Base-by-base conservation (phyloP, 2,888 invertebrate species). In the Eupithecia pulchellata region DNA sequence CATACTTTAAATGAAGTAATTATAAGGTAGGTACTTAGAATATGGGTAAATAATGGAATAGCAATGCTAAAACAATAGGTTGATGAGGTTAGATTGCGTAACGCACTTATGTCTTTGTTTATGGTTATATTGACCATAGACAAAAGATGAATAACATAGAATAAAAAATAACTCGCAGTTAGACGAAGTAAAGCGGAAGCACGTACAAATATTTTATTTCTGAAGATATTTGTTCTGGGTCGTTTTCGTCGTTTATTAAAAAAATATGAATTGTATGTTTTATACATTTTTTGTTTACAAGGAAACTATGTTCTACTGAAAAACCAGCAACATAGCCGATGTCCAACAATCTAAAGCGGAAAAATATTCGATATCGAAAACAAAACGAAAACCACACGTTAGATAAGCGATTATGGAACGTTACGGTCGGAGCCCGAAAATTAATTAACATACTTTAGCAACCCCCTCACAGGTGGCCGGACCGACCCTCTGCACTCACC, bases 401-500 rank as follows among this genome's bases (percentile, higher is more conserved):
- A 84, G 61, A 6, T 36, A 61, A 34, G 61, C 32, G 61, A 61
- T 61, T 61, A 61, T 82, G 79, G 84, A 87, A 86, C 86, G 91
- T 85, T 34, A 91, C 91, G 92, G 91, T 91, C 92, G 89, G 73
- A 91, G 61, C 13, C 92, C 92, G 89, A 93, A 93, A 93, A 94
- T 94, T 93, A 93, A 94, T 94, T 94, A 94, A 94, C 94, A 93
- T 93, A 93, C 93, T 94, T 93, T 90, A 86, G 89, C 88, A 89
- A 91, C 92, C 92, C 91, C 89, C 83, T 80, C 84, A 86, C 87
- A 87, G 87, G 92, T 93, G 92, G 89, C 88, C 79, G 78, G 78
- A 77, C 82, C 85, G 85, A 81, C 84, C 83, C 79, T 82, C 82
- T 76, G 75, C 75, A 60, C 78, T 76, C 82, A 80, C 82, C 80